Percentiles rank a stretch among this genome's conserved stretches.
Evolutionary conservation across 2,113 vertebrate genomes (phyloP).

Genomic region (Larimichthys crocea): DNA sequence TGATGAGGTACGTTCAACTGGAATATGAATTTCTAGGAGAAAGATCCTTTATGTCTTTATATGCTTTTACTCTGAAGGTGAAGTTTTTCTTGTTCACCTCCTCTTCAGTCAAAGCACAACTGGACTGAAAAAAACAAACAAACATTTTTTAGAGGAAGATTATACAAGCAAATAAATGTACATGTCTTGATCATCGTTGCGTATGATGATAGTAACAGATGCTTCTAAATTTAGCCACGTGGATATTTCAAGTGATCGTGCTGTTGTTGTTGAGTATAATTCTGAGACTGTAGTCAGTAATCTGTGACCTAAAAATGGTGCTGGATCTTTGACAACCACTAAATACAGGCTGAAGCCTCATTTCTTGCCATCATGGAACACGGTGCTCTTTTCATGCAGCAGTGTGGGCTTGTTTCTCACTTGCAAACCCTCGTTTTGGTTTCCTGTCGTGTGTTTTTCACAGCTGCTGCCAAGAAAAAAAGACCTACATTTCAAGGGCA

Average conservation of each 20-base stretch:
- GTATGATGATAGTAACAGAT: not conserved
- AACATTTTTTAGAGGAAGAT: not conserved
- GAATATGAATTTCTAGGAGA: not conserved
- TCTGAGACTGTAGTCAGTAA: conserved; percentile 17
- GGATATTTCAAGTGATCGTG: not conserved
- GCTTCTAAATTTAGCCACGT: conserved; percentile 25
- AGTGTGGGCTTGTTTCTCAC: conserved; percentile 65
- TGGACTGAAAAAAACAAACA: not conserved
- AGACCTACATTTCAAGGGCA: conserved; percentile 39
- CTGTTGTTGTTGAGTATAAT: conserved; percentile 2
- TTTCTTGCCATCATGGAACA: conserved; percentile 65
- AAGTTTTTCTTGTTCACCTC: not conserved
- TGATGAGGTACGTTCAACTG: conserved; percentile 90
- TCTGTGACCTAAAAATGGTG: conserved; percentile 33
- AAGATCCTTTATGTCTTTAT: not conserved
- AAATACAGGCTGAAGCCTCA: conserved; percentile 39
- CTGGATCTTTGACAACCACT: conserved; percentile 35
- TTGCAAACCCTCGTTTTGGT: conserved; percentile 64
- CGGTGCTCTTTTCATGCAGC: conserved; percentile 37
- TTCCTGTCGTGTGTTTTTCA: conserved; percentile 74
- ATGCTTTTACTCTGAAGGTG: not conserved
- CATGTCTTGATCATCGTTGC: not conserved
- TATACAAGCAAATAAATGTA: not conserved
- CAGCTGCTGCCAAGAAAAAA: conserved; percentile 48
- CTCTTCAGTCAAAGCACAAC: not conserved